Percentiles rank a stretch among this genome's conserved stretches.
These are phyloP conservation scores for Furcula furcula DNA, from an alignment of 2,888 invertebrate species.

Conservation along the genomic window DNA sequence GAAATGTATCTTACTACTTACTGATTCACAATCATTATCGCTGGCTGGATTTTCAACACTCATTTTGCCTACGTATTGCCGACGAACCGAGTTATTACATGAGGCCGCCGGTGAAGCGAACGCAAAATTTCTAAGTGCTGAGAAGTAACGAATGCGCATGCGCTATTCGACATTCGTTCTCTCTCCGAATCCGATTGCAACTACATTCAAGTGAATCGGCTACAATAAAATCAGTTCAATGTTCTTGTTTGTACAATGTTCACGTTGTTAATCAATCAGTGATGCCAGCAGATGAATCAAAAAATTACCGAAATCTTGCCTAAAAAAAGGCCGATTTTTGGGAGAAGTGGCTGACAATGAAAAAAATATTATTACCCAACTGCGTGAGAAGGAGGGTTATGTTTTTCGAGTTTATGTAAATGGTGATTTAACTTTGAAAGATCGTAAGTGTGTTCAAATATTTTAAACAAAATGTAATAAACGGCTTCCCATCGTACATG, in stretches of 20 bases:
- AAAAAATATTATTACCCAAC: too few species aligned
- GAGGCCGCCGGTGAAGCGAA: constrained; percentile 55
- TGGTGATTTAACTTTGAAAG: too few species aligned
- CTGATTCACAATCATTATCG: constrained; percentile 81
- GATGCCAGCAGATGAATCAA: too few species aligned
- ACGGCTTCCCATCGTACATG: too few species aligned
- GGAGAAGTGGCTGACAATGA: too few species aligned
- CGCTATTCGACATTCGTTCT: too few species aligned
- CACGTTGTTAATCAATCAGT: constrained; percentile 12
- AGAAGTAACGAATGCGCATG: constrained; percentile 83
- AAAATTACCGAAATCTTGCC: too few species aligned
- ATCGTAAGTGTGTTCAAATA: too few species aligned
- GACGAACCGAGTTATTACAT: constrained; percentile 64
- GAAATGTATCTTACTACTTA: constrained; percentile 74
- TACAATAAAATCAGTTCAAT: constrained; percentile 48
- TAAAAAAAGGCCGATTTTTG: too few species aligned
- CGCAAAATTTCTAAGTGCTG: constrained; percentile 82
- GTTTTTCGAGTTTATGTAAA: too few species aligned
- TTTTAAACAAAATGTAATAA: too few species aligned
- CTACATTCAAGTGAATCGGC: constrained; percentile 49
- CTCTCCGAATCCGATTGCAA: constrained; percentile 27
- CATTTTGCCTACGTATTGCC: constrained; percentile 82
- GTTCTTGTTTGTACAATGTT: constrained; percentile 31
- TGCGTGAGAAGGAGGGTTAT: too few species aligned
- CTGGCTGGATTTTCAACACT: constrained; percentile 84